These are phyloP conservation scores for Apamea sordens DNA, from an alignment of 2,888 invertebrate genomes.

Conservation along the genomic window DNA sequence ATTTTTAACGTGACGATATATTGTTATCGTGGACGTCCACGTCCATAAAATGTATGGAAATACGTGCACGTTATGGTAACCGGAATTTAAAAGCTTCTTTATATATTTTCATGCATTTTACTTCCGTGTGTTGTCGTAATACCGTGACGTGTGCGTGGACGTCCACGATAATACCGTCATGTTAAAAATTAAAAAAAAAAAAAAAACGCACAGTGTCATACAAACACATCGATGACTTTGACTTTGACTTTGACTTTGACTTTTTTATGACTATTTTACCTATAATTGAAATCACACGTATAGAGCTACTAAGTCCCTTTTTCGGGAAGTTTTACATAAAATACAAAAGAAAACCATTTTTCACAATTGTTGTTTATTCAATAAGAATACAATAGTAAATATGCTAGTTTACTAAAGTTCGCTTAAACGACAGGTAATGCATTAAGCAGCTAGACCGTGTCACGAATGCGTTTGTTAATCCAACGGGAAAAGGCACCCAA, in stretches of 20 bases:
- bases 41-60: background rate
- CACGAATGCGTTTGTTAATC: background rate
- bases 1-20: background rate
- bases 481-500: constrained; percentile 1
- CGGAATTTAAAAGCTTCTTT: background rate
- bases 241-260: too few species aligned
- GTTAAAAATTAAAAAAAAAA: background rate
- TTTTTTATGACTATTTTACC: background rate
- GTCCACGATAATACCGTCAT: background rate
- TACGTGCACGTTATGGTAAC: background rate
- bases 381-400: constrained; percentile 52
- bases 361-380: constrained; percentile 47
- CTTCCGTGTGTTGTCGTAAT: background rate
- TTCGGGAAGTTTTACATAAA: background rate
- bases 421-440: constrained; percentile 42
- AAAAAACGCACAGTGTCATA: background rate
- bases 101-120: background rate
- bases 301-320: background rate
- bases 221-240: background rate
- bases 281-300: background rate
- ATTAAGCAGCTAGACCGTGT: constrained; percentile 20
- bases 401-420: constrained; percentile 46
- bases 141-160: background rate
- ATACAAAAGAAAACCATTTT: constrained; percentile 18
- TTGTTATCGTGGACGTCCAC: background rate